A percentile compares a stretch with the other conserved stretches of the same genome.
Evolutionary conservation across 1,140 invertebrate genomes (phyloP).

Genomic region (Lepidurus apus): DNA sequence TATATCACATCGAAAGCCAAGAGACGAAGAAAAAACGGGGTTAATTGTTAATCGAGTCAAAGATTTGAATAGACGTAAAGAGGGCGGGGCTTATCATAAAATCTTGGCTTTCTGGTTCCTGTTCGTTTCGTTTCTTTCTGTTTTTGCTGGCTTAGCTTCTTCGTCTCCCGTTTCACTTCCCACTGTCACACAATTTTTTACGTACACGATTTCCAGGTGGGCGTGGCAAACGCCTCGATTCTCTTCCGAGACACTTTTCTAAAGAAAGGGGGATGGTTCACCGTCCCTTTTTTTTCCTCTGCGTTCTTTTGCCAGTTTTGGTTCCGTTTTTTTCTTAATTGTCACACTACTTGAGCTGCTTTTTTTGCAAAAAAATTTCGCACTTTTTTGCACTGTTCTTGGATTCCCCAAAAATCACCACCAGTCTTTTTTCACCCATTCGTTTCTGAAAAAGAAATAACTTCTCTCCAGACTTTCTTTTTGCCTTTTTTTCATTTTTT

Average conservation of each 20-base stretch:
- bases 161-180: background rate
- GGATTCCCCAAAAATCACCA: background rate
- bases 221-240: background rate
- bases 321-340: background rate
- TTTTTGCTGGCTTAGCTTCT: background rate
- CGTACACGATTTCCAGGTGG: background rate
- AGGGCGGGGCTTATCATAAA: background rate
- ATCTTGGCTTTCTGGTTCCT: conserved; percentile 5
- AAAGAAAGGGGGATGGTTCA: background rate
- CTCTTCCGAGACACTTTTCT: background rate
- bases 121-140: too few species aligned
- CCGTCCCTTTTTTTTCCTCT: background rate
- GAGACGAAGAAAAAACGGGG: background rate
- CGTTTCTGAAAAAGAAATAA: background rate
- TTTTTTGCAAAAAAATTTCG: background rate
- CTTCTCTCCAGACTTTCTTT: background rate
- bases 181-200: background rate
- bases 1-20: conserved; percentile 10
- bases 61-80: background rate
- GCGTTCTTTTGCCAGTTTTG: background rate
- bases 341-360: background rate
- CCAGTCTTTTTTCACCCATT: background rate
- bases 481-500: background rate
- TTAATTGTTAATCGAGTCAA: background rate
- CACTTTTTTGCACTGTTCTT: conserved; percentile 12